Percentiles rank a stretch among this genome's conserved stretches.
These are phyloP conservation scores for Rafetus swinhoei DNA, from an alignment of 2,113 vertebrate genomes.

Conservation along the genomic window DNA sequence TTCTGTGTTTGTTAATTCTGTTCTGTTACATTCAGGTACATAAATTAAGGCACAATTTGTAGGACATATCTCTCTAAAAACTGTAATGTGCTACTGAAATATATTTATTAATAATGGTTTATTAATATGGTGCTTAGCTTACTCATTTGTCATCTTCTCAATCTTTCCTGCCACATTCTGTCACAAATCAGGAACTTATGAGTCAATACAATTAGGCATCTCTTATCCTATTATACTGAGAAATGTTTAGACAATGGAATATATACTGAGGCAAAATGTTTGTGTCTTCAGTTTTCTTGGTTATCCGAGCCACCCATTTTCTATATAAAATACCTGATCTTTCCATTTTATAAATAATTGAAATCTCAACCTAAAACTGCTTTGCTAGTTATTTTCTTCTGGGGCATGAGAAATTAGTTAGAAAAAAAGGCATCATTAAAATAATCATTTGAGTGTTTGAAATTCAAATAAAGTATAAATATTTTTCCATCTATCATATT, in stretches of 20 bases:
- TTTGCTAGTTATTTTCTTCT: background rate
- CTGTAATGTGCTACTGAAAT: background rate
- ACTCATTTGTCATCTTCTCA: background rate
- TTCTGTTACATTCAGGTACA: background rate
- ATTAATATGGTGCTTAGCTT: background rate
- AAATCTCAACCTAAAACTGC: background rate
- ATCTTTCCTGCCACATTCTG: background rate
- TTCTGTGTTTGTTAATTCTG: accelerated
- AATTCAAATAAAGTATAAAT: background rate
- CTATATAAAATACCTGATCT: background rate
- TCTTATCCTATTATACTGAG: background rate
- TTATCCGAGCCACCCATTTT: background rate
- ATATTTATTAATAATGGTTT: background rate
- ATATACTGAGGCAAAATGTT: background rate
- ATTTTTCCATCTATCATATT: background rate
- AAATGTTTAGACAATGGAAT: background rate
- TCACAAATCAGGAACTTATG: background rate
- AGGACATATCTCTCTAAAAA: background rate
- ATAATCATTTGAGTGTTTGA: background rate
- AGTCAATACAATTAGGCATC: background rate
- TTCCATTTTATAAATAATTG: background rate
- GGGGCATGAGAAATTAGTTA: background rate
- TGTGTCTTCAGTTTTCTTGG: background rate
- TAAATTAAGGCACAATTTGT: background rate
- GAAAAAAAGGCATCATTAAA: background rate